A percentile compares a stretch with the other conserved stretches of the same genome.
These are phyloP conservation scores for Anoura caudifer DNA, from an alignment of 2,113 vertebrate genomes.

Conservation along the genomic window DNA sequence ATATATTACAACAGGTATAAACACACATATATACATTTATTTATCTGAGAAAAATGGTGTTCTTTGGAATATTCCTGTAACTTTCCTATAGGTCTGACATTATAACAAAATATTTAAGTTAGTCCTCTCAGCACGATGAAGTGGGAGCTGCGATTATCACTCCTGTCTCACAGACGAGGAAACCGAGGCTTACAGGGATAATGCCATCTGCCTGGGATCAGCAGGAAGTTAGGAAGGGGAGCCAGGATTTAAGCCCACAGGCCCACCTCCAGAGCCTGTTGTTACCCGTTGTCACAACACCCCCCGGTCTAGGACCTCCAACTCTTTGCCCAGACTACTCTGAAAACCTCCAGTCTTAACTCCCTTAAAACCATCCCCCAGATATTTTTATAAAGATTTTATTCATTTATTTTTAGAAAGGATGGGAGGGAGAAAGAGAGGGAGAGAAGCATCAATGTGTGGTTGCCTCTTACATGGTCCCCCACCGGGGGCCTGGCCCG, in stretches of 20 bases:
- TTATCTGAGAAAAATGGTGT: background rate
- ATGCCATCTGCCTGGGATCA: background rate
- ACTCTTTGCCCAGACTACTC: constrained; percentile 30
- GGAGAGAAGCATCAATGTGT: too few relatives aligned
- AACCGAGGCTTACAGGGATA: background rate
- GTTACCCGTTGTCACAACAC: background rate
- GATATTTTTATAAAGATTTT: background rate
- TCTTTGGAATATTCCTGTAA: constrained; percentile 30
- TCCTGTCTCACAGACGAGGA: constrained; percentile 16
- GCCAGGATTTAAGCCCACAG: background rate
- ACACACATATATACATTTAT: background rate
- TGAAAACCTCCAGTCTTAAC: background rate
- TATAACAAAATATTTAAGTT: background rate
- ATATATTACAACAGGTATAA: background rate
- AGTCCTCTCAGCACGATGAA: background rate
- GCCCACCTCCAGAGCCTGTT: background rate
- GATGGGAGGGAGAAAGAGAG: too few relatives aligned
- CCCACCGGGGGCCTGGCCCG: too few relatives aligned
- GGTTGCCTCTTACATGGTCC: too few relatives aligned
- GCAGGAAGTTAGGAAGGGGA: background rate
- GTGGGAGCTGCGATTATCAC: background rate
- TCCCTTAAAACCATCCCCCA: constrained; percentile 8
- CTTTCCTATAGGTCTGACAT: constrained; percentile 9
- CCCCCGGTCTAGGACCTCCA: background rate
- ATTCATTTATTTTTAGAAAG: too few relatives aligned